phyloP scores from a whole-genome alignment of 2,113 vertebrate genomes.

The Dasyprocta punctata region DNA sequence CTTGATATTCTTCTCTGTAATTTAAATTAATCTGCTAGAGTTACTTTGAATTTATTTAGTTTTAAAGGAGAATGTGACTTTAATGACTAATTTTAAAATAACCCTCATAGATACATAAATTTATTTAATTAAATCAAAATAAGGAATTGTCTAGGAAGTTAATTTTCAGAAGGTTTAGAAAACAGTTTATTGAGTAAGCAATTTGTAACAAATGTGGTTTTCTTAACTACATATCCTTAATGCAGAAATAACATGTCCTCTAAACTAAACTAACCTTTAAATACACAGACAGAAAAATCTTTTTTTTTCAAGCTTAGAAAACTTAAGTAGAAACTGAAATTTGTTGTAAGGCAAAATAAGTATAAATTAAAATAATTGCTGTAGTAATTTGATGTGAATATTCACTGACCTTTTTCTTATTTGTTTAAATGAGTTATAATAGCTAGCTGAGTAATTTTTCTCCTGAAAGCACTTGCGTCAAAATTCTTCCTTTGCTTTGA shows the following conservation, averaged over 20 bases:
- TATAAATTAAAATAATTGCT: not conserved
- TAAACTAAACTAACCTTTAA: not conserved
- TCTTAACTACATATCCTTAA: not conserved
- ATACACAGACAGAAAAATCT: not conserved
- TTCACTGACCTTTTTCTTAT: not conserved
- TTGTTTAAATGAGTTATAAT: not conserved
- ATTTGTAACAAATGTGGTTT: not conserved
- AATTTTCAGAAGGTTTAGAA: not conserved
- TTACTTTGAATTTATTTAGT: not conserved
- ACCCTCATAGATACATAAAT: not conserved
- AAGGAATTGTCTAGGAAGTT: not conserved
- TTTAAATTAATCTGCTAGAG: not conserved
- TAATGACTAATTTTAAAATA: conserved; percentile 15
- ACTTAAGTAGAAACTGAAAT: not conserved
- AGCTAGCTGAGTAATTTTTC: not conserved
- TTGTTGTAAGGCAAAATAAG: not conserved
- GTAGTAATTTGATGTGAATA: not conserved
- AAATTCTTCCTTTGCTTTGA: not conserved
- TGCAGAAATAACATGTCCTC: not conserved
- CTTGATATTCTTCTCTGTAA: not conserved
- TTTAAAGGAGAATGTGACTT: not conserved
- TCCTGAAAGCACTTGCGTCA: not conserved
- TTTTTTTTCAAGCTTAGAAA: not conserved
- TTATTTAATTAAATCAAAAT: not conserved
- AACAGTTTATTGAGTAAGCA: not conserved